phyloP scores from a whole-genome alignment of 2,888 invertebrate species.

The Netelia virgata region DNA sequence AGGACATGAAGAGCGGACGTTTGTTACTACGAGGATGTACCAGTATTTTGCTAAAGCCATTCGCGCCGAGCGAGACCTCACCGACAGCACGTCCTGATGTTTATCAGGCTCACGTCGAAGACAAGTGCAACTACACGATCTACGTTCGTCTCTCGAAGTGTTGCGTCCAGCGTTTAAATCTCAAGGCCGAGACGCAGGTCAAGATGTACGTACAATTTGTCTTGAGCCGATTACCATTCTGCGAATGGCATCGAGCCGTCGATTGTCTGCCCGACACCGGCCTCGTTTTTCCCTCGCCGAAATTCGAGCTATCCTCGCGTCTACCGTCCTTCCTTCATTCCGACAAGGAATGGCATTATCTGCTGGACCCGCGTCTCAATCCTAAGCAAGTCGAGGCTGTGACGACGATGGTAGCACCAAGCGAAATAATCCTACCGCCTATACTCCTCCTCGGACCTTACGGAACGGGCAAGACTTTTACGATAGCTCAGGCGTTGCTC shows the following conservation, averaged over 20 bases:
- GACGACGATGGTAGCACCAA: slow-evolving; percentile 90
- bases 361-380: slow-evolving; percentile 89
- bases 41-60: slow-evolving; percentile 87
- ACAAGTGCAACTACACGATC: slow-evolving; percentile 92
- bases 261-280: slow-evolving; percentile 90
- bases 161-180: slow-evolving; percentile 88
- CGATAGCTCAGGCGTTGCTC: slow-evolving; percentile 88
- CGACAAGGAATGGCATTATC: slow-evolving; percentile 86
- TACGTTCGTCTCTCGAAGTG: slow-evolving; percentile 90
- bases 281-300: slow-evolving; percentile 88
- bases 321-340: slow-evolving; percentile 65
- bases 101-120: slow-evolving; percentile 92
- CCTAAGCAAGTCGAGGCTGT: slow-evolving; percentile 93
- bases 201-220: slow-evolving; percentile 92
- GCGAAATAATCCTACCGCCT: slow-evolving; percentile 88
- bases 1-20: slow-evolving; percentile 93
- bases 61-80: slow-evolving; percentile 45
- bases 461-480: slow-evolving; percentile 95
- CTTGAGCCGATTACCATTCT: slow-evolving; percentile 91
- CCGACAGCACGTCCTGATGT: slow-evolving; percentile 68
- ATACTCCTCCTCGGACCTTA: slow-evolving; percentile 92
- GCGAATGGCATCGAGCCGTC: slow-evolving; percentile 94
- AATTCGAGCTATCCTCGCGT: slow-evolving; percentile 65
- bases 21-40: slow-evolving; percentile 92
- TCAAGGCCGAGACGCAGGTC: slow-evolving; percentile 88